These are phyloP conservation scores for Picus viridis DNA, from an alignment of 2,797 vertebrate species.

Conservation along the genomic window DNA sequence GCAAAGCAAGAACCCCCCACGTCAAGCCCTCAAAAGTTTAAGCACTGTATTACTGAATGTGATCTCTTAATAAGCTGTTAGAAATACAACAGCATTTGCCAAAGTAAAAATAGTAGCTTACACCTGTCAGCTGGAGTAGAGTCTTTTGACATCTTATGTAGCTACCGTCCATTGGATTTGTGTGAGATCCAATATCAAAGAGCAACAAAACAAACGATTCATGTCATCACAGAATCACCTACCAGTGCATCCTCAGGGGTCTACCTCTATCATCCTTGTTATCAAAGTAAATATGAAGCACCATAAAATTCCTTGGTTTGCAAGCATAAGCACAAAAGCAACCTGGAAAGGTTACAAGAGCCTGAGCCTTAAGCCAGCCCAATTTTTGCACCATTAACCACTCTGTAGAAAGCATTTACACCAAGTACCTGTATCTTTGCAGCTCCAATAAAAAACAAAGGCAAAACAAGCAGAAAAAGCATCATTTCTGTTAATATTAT, in stretches of 20 bases:
- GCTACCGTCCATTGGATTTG: neutral
- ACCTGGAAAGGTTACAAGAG: neutral
- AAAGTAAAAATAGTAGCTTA: neutral
- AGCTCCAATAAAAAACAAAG: constrained; percentile 78
- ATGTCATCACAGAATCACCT: neutral
- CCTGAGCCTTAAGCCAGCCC: neutral
- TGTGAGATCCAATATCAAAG: constrained; percentile 27
- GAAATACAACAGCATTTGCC: neutral
- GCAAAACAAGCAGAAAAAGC: constrained; percentile 72
- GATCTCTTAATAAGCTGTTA: neutral
- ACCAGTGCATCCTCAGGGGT: neutral
- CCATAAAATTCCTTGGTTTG: neutral
- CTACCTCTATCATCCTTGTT: neutral
- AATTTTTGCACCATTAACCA: neutral
- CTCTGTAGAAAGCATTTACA: neutral
- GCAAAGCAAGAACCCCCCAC: too few species aligned
- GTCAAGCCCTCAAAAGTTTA: neutral
- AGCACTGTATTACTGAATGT: neutral
- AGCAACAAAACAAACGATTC: constrained; percentile 32
- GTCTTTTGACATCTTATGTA: neutral
- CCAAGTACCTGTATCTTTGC: constrained; percentile 86
- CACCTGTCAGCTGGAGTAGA: neutral
- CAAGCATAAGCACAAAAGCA: neutral
- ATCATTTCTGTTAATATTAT: constrained; percentile 68
- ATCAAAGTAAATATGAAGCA: neutral